phyloP scores from a whole-genome alignment of 2,113 vertebrate genomes.

The Phrynocephalus versicolor region DNA sequence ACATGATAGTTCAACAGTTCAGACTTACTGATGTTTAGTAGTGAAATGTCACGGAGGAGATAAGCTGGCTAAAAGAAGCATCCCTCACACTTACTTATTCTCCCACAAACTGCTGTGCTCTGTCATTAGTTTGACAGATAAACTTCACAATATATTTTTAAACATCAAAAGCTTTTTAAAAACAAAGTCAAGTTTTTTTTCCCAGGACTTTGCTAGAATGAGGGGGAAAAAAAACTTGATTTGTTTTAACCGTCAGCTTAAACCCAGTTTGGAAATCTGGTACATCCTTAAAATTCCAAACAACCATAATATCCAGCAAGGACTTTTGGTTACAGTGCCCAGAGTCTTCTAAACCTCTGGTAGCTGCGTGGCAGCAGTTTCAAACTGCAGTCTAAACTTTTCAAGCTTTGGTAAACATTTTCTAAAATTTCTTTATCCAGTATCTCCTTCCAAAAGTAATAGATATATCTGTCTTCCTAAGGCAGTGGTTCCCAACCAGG shows the following conservation, averaged over 20 bases:
- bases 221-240: neutral
- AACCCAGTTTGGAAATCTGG: neutral
- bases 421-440: no score
- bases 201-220: neutral
- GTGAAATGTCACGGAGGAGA: constrained; percentile 73
- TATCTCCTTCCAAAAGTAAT: no score
- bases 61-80: constrained; percentile 69
- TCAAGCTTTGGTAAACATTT: no score
- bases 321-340: no score
- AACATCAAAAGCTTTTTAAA: constrained; percentile 44
- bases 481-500: no score
- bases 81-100: constrained; percentile 25
- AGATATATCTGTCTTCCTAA: no score
- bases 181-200: neutral
- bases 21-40: constrained; percentile 66
- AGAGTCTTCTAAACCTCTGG: no score
- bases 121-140: constrained; percentile 70
- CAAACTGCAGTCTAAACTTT: no score
- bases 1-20: constrained; percentile 66
- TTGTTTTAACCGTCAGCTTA: neutral
- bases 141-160: constrained; percentile 59
- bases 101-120: constrained; percentile 58
- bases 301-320: no score
- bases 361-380: no score
- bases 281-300: neutral